A percentile compares a stretch with the other conserved stretches of the same genome.
These are phyloP conservation scores for Heliothis peltigera DNA, from an alignment of 2,888 invertebrate species.

Conservation along the genomic window DNA sequence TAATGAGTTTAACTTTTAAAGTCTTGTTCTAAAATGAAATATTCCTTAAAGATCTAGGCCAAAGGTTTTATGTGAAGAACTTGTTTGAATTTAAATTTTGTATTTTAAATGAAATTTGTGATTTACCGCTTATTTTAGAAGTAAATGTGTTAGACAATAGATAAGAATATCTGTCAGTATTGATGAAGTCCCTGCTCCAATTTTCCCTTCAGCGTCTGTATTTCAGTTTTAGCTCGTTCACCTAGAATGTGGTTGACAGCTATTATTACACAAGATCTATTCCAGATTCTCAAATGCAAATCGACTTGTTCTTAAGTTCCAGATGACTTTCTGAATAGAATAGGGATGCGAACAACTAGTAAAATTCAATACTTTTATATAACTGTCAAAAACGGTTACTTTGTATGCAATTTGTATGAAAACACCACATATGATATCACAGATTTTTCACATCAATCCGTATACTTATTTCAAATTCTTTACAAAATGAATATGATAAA, in stretches of 20 bases:
- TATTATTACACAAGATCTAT: constrained; percentile 39
- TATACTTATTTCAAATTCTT: no score
- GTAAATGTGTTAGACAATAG: constrained; percentile 21
- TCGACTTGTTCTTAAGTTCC: constrained; percentile 4
- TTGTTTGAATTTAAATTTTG: constrained; percentile 34
- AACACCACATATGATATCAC: no score
- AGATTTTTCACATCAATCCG: no score
- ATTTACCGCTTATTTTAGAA: not conserved
- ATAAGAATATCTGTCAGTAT: constrained; percentile 14
- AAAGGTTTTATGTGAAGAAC: constrained; percentile 6
- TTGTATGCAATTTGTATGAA: no score
- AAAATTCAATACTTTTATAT: no score
- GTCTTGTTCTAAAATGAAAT: not conserved
- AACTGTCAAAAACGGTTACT: no score
- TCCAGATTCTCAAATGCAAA: constrained; percentile 18
- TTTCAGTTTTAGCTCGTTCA: constrained; percentile 23
- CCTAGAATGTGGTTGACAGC: constrained; percentile 42
- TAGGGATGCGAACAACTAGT: no score
- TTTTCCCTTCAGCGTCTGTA: constrained; percentile 13
- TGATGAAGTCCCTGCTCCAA: constrained; percentile 18
- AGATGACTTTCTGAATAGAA: not conserved
- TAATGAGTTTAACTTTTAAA: no score
- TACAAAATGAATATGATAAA: no score
- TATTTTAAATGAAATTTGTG: constrained; percentile 2
- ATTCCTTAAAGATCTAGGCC: not conserved